These are phyloP conservation scores for Danionella dracula DNA, from an alignment of 2,797 vertebrate genomes.

Conservation along the genomic window DNA sequence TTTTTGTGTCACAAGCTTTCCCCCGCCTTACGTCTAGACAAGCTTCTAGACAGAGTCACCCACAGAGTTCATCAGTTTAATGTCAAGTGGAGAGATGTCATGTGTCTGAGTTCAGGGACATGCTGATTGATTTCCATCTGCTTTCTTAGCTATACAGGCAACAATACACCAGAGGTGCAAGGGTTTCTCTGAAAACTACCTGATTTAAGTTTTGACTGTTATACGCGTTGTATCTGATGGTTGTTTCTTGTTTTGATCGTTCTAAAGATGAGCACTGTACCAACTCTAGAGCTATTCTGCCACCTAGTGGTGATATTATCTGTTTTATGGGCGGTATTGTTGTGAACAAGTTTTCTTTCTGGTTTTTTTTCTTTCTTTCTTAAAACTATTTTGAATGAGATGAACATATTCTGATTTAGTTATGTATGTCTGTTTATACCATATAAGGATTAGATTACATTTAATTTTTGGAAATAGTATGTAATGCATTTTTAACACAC, in stretches of 20 bases:
- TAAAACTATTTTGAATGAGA: too few relatives aligned
- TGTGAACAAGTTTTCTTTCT: too few relatives aligned
- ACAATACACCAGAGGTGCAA: neutral
- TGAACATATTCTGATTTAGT: too few relatives aligned
- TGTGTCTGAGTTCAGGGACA: neutral
- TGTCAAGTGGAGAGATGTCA: neutral
- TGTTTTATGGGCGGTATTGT: too few relatives aligned
- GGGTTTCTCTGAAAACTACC: neutral
- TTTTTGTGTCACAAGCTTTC: constrained; percentile 18
- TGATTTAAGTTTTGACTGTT: neutral
- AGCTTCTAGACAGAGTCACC: neutral
- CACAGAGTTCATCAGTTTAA: neutral
- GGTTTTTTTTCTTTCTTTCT: too few relatives aligned
- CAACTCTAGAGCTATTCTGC: constrained; percentile 7
- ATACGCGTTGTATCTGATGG: neutral
- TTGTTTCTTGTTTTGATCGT: neutral
- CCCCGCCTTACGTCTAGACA: constrained; percentile 22
- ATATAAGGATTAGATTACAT: too few relatives aligned
- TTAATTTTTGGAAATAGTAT: too few relatives aligned
- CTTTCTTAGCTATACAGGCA: neutral
- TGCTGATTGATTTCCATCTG: neutral
- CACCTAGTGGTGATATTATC: constrained; percentile 32
- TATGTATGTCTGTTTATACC: too few relatives aligned
- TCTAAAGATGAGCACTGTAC: neutral
- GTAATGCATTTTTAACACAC: too few relatives aligned